Evolutionary conservation across 2,888 invertebrate genomes (phyloP), one percentile per base, ranked within the genome.

Genomic region (Pardosa pseudoannulata): DNA sequence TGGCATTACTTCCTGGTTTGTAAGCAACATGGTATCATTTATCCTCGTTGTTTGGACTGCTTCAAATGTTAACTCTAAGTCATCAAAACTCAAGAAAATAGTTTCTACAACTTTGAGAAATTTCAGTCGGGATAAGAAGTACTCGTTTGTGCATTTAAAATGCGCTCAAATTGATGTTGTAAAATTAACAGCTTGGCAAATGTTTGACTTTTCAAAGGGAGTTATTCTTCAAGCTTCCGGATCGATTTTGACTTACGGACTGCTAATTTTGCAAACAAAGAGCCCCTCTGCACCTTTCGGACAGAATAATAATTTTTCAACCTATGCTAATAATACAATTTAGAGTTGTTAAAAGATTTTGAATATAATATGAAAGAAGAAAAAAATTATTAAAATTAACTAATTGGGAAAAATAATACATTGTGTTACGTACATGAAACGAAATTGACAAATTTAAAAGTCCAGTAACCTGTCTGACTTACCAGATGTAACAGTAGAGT

Each of bases 161-260:
- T 46, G 7, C 16, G 1, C 16, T 2, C 13, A 46, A 16, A 28
- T 73, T 19, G 74, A 74, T 39, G n/a, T 19, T 5, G 67, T 74
- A 16, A 16, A 27, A 7, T 32, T 81, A n/a, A 81, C 80, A 9
- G 80, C 74, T 5, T 81, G 80, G 80, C 27, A 81, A 39, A 81
- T 81, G 73, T 81, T 81, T n/a, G 28, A 29, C 9, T 81, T 81
- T 28, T 68, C 50, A 0, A 46, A 50, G 16, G 32, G 68, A 13
- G 50, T 81, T 65, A 81, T 81, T 9, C 56, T 81, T 11, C 32
- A 16, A 13, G 68, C 68, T 6, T 32, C 19, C n/a, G 68, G 74
- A 5, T 32, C 71, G 27, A 81, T 81, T 74, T 67, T 74, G n/a
- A 81, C 80, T 1, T 81, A 74, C 16, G 80, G 80, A 50, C 27